Percentiles rank a stretch among this genome's conserved stretches.
Evolutionary conservation across 2,797 vertebrate genomes (phyloP).

Genomic region (Taenioides sp.): DNA sequence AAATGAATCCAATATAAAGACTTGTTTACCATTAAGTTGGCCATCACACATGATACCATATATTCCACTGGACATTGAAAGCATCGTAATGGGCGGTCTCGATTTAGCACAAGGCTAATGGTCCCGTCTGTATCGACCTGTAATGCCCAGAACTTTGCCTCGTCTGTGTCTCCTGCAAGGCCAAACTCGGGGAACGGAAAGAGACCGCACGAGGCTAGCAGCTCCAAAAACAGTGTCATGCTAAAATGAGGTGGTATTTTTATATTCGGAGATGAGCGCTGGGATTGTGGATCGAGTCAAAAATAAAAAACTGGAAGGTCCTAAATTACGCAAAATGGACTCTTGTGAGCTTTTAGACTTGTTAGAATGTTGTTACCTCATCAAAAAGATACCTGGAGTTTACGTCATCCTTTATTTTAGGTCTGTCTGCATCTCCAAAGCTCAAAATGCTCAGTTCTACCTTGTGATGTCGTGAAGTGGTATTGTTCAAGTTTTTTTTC

Average conservation of each 20-base stretch:
- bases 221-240: not conserved
- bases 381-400: no score
- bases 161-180: not conserved
- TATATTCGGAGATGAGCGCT: not conserved
- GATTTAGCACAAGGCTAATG: conserved; percentile 50
- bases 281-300: not conserved
- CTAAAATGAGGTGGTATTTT: conserved; percentile 5
- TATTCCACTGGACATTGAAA: not conserved
- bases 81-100: conserved; percentile 14
- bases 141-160: conserved; percentile 19
- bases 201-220: not conserved
- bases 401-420: no score
- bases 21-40: not conserved
- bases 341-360: no score
- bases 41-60: not conserved
- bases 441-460: no score
- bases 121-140: conserved; percentile 7
- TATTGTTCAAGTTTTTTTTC: no score
- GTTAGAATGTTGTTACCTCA: no score
- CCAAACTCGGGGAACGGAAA: conserved; percentile 1
- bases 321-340: no score
- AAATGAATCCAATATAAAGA: no score
- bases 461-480: no score
- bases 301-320: not conserved
- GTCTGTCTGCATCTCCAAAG: no score